A percentile compares a stretch with the other conserved stretches of the same genome.
These are phyloP conservation scores for Pachycephus smyrnensis DNA, from an alignment of 2,888 invertebrate species.

Conservation along the genomic window DNA sequence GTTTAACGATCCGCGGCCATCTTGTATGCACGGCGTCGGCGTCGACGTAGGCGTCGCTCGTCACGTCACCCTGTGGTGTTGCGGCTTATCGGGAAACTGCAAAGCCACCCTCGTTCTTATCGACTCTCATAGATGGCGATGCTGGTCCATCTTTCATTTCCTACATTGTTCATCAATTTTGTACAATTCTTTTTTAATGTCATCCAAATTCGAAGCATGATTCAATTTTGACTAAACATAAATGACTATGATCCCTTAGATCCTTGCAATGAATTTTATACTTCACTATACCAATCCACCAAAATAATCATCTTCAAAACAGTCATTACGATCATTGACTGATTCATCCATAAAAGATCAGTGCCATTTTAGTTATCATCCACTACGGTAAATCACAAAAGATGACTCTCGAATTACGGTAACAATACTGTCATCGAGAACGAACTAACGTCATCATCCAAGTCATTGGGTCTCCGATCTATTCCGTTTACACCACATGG, in stretches of 20 bases:
- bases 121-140: constrained; percentile 57
- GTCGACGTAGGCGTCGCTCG: constrained; percentile 45
- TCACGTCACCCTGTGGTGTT: constrained; percentile 48
- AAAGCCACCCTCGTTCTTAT: constrained; percentile 54
- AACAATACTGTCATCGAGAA: background rate
- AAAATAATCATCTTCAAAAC: background rate
- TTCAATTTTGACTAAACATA: background rate
- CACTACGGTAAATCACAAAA: too few relatives aligned
- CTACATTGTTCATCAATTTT: background rate
- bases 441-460: background rate
- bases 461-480: background rate
- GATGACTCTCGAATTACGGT: background rate
- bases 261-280: background rate
- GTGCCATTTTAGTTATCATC: background rate
- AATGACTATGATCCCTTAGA: background rate
- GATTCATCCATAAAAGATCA: background rate
- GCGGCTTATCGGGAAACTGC: constrained; percentile 60
- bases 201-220: background rate
- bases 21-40: constrained; percentile 56
- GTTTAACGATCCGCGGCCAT: constrained; percentile 56
- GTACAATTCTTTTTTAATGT: background rate
- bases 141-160: constrained; percentile 22
- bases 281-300: background rate
- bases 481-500: background rate
- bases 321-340: background rate